phyloP scores from a whole-genome alignment of 2,888 invertebrate genomes.

The Creontiades dilutus region DNA sequence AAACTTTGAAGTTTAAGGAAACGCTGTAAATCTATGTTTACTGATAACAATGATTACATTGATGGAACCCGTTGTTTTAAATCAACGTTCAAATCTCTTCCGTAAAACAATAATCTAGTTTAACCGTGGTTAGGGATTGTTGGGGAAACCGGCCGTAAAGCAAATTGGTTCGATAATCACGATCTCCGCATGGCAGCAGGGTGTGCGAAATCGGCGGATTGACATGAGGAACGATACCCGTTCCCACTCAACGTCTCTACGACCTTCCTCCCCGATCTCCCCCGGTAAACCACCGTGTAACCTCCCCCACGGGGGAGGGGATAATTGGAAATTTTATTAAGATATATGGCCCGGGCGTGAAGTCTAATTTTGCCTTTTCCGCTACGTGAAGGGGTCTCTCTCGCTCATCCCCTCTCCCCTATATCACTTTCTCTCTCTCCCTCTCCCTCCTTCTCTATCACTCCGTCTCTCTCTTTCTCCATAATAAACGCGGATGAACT shows the following conservation, averaged over 20 bases:
- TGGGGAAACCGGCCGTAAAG: too few species aligned
- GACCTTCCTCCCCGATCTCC: background rate
- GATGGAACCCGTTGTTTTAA: too few species aligned
- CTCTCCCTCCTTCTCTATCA: too few species aligned
- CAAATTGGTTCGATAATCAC: background rate
- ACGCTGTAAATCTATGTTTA: too few species aligned
- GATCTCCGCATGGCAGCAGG: background rate
- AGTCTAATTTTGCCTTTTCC: conserved; percentile 29
- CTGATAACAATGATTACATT: too few species aligned
- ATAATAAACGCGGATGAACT: conserved; percentile 42
- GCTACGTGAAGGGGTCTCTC: conserved; percentile 5
- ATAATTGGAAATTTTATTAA: conserved; percentile 42
- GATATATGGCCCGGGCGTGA: conserved; percentile 8
- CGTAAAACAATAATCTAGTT: too few species aligned
- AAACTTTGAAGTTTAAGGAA: too few species aligned
- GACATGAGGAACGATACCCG: background rate
- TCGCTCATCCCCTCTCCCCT: too few species aligned
- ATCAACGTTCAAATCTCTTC: too few species aligned
- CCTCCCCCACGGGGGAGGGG: background rate
- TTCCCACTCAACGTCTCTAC: background rate
- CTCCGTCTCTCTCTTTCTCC: background rate
- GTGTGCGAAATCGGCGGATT: background rate
- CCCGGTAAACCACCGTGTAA: background rate
- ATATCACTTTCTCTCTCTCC: too few species aligned
- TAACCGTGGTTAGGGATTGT: too few species aligned